phyloP scores from a whole-genome alignment of 2,797 vertebrate genomes.

The Neostethus bicornis region DNA sequence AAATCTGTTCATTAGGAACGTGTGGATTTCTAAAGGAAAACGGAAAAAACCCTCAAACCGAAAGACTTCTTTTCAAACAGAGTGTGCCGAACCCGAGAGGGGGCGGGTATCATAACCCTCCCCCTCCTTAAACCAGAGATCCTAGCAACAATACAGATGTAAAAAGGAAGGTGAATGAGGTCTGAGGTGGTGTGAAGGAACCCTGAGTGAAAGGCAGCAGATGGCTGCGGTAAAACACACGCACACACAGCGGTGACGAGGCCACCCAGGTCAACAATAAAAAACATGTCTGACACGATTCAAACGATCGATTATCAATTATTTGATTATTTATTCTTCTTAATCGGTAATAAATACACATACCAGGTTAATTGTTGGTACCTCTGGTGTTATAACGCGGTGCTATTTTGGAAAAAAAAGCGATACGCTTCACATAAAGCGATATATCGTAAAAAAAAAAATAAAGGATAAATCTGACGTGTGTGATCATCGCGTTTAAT shows the following conservation, averaged over 20 bases:
- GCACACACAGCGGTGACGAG: constrained; percentile 28
- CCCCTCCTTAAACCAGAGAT: constrained; percentile 36
- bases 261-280: constrained; percentile 59
- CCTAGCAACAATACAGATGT: constrained; percentile 69
- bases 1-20: constrained; percentile 51
- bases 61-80: constrained; percentile 38
- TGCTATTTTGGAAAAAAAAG: no score
- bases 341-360: no score
- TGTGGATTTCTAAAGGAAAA: constrained; percentile 62
- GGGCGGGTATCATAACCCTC: constrained; percentile 48
- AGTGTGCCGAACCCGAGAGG: constrained; percentile 64
- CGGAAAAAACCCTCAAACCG: no score
- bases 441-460: no score
- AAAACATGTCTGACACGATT: no score
- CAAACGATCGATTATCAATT: no score
- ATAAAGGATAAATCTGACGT: no score
- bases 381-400: no score
- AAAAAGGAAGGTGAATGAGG: constrained; percentile 19
- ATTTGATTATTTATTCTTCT: no score
- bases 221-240: constrained; percentile 54
- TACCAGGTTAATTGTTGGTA: no score
- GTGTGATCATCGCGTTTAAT: no score
- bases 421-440: no score
- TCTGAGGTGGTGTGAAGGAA: constrained; percentile 55
- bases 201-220: constrained; percentile 52